Evolutionary conservation across 2,888 invertebrate species (phyloP).

Genomic region (Toxonevra muliebris): DNA sequence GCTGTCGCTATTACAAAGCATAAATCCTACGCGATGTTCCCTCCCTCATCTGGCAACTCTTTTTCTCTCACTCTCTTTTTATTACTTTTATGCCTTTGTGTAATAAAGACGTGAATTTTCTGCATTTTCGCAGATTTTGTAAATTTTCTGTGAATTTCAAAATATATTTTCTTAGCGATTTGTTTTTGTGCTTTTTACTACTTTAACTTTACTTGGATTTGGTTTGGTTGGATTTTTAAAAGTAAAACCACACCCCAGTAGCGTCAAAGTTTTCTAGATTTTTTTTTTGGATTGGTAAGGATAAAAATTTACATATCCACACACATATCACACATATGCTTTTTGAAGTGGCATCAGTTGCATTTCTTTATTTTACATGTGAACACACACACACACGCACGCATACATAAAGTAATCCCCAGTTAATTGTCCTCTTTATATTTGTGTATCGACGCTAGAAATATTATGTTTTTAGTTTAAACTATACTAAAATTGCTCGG

Average conservation of each 20-base stretch:
- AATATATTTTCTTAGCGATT: background rate
- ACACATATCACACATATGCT: background rate
- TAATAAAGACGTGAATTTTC: constrained; percentile 27
- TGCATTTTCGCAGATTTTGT: constrained; percentile 2
- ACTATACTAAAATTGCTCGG: no score
- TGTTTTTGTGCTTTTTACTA: background rate
- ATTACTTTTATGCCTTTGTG: constrained; percentile 5
- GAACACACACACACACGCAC: background rate
- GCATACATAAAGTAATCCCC: no score
- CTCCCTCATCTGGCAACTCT: background rate
- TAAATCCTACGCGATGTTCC: no score
- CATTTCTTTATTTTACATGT: constrained; percentile 10
- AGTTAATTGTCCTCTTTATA: no score
- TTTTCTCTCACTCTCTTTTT: no score
- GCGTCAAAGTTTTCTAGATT: background rate
- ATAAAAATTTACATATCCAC: background rate
- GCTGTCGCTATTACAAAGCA: no score
- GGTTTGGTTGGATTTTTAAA: no score
- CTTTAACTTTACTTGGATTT: no score
- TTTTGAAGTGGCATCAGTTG: constrained; percentile 33
- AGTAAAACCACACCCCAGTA: no score
- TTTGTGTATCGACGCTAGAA: no score
- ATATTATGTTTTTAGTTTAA: no score
- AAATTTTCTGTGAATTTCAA: background rate
- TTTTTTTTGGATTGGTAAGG: background rate